Base-by-base conservation (phyloP, 2,113 vertebrate genomes). In the Rhinoptilus africanus region DNA sequence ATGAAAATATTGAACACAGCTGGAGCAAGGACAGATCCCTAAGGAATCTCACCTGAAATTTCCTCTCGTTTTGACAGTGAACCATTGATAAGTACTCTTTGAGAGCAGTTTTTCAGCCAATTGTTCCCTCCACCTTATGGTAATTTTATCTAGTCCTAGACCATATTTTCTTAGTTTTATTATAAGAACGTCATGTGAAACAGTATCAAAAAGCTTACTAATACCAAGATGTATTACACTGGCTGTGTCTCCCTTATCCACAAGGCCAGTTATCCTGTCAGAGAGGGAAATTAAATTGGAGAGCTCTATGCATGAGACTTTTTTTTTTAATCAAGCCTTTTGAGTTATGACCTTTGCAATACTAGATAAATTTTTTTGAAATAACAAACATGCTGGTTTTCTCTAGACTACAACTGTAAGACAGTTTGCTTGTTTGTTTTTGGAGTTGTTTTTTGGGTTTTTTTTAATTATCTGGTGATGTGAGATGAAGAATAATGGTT, bases 1-100 rank as follows among this genome's bases (percentile, higher is more conserved):
- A 97, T 90, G 96, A 95, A 95, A 96, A 97, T 95, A 96, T 96
- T 97, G 96, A 96, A 88, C 81, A 73, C 71, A 89, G 92, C 92
- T 73, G 88, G 93, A 96, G 94, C 74, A 93, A 95, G 93, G 92
- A 91, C 94, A 95, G 96, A 79, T 95, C 96, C 96, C 96, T 9
- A 41, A 92, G 96, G 96, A 95, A 93, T 93, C 92, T 79, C 88
- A 82, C 93, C 95, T 95, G 87, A 94, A 93, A 82, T 88, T 88
- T 95, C 62, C 16, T 87, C 57, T 45, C 0, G 1, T 19, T 89
- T 93, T 95, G 94, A 96, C 92, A 96, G 87, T 51, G 66, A 96
- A n/a, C 87, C 66, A 76, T 85, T 94, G 94, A 94, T 72, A 89
- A 73, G 85, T 85, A 21, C 66, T 85, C 53, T 59, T 85, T 66